A percentile compares a stretch with the other conserved stretches of the same genome.
Evolutionary conservation across 2,888 invertebrate genomes (phyloP).

Genomic region (Drosophila flavopinicola): DNA sequence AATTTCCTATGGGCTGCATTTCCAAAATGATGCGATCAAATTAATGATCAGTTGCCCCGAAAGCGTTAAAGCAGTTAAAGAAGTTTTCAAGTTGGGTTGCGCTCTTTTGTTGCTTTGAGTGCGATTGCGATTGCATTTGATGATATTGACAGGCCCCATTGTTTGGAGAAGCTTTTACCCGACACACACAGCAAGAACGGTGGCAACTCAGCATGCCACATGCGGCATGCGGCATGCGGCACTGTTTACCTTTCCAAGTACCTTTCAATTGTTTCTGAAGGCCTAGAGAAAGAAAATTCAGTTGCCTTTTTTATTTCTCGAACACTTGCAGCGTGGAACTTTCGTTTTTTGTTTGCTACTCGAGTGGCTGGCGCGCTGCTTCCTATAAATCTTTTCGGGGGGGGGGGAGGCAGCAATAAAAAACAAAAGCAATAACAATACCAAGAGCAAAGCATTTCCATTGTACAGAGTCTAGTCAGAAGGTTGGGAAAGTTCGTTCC

Average conservation of each 20-base stretch:
- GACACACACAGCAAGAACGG: constrained; percentile 33
- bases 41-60: constrained; percentile 53
- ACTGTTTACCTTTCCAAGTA: constrained; percentile 63
- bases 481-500: constrained; percentile 69
- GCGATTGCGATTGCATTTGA: constrained; percentile 55
- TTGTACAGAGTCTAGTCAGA: constrained; percentile 51
- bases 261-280: constrained; percentile 69
- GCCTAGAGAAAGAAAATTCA: constrained; percentile 52
- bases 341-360: constrained; percentile 70
- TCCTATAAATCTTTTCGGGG: constrained; percentile 79
- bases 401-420: constrained; percentile 51
- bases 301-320: constrained; percentile 30
- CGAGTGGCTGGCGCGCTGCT: constrained; percentile 57
- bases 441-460: constrained; percentile 64
- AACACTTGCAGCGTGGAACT: constrained; percentile 66
- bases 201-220: constrained; percentile 25
- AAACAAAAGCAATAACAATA: constrained; percentile 34
- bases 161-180: constrained; percentile 18
- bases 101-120: constrained; percentile 9
- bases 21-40: constrained; percentile 67
- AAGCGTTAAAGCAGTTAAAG: constrained; percentile 55
- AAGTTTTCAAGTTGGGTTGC: constrained; percentile 37
- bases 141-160: constrained; percentile 49
- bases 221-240: constrained; percentile 10
- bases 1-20: constrained; percentile 72